A percentile compares a stretch with the other conserved stretches of the same genome.
These are phyloP conservation scores for Ovis canadensis DNA, from an alignment of 2,113 vertebrate genomes.

Conservation along the genomic window DNA sequence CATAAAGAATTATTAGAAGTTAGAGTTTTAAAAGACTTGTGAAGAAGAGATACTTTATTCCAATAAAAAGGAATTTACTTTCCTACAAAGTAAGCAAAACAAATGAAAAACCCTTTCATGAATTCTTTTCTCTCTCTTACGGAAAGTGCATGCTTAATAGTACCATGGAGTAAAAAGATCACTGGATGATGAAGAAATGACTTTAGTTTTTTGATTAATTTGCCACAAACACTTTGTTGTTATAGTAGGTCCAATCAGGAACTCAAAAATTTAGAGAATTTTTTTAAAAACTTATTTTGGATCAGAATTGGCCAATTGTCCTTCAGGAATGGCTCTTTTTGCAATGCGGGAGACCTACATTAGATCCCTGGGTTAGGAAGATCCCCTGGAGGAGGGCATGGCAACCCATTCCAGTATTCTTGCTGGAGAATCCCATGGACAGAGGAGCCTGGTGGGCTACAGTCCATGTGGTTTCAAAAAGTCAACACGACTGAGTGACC, in stretches of 20 bases:
- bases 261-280: neutral
- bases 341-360: fast-evolving
- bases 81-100: neutral
- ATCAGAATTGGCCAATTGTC: neutral
- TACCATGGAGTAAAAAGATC: neutral
- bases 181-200: neutral
- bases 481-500: neutral
- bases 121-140: neutral
- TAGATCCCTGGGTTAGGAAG: neutral
- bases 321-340: neutral
- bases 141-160: neutral
- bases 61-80: neutral
- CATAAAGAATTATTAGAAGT: neutral
- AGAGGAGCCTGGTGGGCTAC: neutral
- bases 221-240: neutral
- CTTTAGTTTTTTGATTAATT: neutral
- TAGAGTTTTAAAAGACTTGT: neutral
- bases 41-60: neutral
- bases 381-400: neutral
- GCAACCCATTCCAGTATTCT: neutral
- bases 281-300: slow-evolving; percentile 6
- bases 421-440: neutral
- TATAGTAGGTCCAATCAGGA: neutral
- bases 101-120: neutral
- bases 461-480: neutral